A percentile compares a stretch with the other conserved stretches of the same genome.
These are phyloP conservation scores for Spongilla lacustris DNA, from an alignment of 37 sponge, comb jelly and placozoan species.

Conservation along the genomic window DNA sequence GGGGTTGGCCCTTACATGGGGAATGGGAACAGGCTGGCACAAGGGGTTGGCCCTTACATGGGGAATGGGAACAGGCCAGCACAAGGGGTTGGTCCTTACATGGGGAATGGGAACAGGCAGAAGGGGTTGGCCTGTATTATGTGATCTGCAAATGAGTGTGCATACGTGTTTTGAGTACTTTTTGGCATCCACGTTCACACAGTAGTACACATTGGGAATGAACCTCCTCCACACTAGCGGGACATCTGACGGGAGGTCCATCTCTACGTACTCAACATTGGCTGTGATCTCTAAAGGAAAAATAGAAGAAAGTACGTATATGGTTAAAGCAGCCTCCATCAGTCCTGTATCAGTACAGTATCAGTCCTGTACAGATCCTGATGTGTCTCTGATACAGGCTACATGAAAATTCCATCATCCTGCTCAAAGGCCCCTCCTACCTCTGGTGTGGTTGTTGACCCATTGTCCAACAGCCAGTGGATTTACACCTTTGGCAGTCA, in stretches of 20 bases:
- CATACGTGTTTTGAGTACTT: background rate
- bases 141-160: no score
- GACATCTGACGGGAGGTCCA: constrained; percentile 18
- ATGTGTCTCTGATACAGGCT: background rate
- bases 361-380: background rate
- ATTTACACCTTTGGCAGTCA: constrained; percentile 48
- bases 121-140: background rate
- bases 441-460: constrained; percentile 77
- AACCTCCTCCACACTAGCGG: constrained; percentile 13
- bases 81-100: background rate
- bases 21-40: no score
- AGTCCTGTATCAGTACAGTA: no score
- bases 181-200: background rate
- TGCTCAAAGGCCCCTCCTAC: constrained; percentile 7
- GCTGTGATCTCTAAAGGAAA: constrained; percentile 24
- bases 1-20: background rate
- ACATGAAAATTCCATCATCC: no score
- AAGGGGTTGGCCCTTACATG: background rate
- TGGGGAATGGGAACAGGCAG: background rate
- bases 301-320: background rate
- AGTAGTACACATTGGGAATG: constrained; percentile 54
- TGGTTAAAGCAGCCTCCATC: no score
- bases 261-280: constrained; percentile 75
- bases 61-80: background rate
- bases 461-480: constrained; percentile 81